Evolutionary conservation across 1,140 invertebrate genomes (phyloP), one percentile per base, ranked within the genome.

Genomic region (Apocrypta bakeri): DNA sequence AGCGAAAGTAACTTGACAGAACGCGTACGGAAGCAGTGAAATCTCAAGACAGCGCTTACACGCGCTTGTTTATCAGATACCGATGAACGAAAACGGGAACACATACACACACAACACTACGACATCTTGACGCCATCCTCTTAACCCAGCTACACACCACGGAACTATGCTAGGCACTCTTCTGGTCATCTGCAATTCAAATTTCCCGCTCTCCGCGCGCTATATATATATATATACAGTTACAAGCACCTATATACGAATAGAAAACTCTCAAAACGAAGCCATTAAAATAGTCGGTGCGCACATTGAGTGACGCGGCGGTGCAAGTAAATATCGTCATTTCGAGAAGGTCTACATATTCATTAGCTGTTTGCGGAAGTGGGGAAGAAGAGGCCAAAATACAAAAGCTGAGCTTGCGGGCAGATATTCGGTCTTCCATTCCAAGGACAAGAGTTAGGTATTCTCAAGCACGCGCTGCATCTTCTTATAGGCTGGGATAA

Each of bases 111-210:
- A 31, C 31, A 21, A 21, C 17, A 56, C 8, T 64, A 73, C n/a
- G 33, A 63, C 69, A 84, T 79, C 82, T 82, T 66, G 71, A 79
- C 82, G 64, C 71, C 64, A 80, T 61, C 82, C 84, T 83, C 84
- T 85, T 85, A 83, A 85, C 84, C 82, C 72, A 84, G 66, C 73
- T 84, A 74, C 68, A 77, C 25, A n/a, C 40, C 48, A 29, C 79
- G 11, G 56, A 61, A 56, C 48, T 56, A 21, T 17, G n/a, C 12
- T n/a, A 56, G 48, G 48, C 21, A 56, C 48, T 56, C 74, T 56
- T 31, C 24, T 42, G 12, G 25, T 3, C 24, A 84, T 86, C 82
- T 85, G 84, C 84, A 86, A 86, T 84, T 86, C 84, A 85, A 86
- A 86, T 86, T 72, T 63, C 64, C 24, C 64, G 33, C 69, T 27